Conservation (phyloP, 2,797 vertebrate genomes). For the Coracias cyanogaster region DNA sequence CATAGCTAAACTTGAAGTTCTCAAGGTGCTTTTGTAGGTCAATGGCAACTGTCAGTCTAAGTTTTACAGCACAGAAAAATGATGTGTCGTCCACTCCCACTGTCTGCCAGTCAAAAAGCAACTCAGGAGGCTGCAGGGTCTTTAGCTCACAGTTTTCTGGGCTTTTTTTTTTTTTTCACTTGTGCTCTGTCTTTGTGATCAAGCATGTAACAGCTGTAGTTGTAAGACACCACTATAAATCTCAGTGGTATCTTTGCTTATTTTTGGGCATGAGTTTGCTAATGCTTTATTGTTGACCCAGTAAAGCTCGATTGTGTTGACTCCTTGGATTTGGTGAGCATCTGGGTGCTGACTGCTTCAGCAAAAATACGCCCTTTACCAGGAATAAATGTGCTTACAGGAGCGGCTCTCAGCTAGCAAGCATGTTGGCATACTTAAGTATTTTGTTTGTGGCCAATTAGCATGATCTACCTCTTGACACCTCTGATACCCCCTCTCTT, state of each 20-base stretch:
- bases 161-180: not conserved
- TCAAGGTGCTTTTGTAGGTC: conserved; percentile 44
- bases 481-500: not conserved
- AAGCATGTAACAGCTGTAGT: accelerated
- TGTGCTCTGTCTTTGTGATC: not conserved
- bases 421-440: not conserved
- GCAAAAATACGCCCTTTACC: not conserved
- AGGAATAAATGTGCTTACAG: not conserved
- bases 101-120: not conserved
- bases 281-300: not conserved
- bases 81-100: not conserved
- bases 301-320: accelerated
- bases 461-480: not conserved
- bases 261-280: not conserved
- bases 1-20: not conserved
- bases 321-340: not conserved
- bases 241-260: not conserved
- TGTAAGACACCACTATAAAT: not conserved
- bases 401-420: not conserved
- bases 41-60: not conserved
- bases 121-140: not conserved
- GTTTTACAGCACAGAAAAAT: not conserved
- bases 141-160: not conserved
- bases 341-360: not conserved
- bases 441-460: not conserved